Evolutionary conservation across 2,888 invertebrate species (phyloP), one percentile per base, ranked within the genome.

Genomic region (Chalcosyrphus nemorum): DNA sequence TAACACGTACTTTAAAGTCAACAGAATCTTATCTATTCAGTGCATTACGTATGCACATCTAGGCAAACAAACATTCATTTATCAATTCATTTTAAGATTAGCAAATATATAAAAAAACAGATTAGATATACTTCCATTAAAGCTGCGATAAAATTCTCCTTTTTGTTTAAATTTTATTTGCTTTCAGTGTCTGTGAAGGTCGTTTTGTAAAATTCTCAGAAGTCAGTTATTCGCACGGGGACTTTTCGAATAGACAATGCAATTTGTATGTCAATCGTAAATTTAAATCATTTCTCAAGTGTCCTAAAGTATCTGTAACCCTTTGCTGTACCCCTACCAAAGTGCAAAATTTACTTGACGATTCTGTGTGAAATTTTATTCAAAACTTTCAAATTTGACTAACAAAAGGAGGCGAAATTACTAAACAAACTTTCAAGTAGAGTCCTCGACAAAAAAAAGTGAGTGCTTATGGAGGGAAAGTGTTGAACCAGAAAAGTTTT

Each of bases 11-110:
- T 29, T 29, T 5, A 29, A 29, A 29, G 5, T 27, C 15, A 43
- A n/a, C n/a, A n/a, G n/a, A 54, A 54, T 5, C 38, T 17, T 50
- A 24, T 47, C 56, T 35, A 11, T 5, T 11, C 11, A 35, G 38
- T 57, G 70, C 47, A 45, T 47, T 70, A 54, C 47, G 47, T 70
- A 70, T 70, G 70, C 70, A 70, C 27, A 47, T 45, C n/a, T 24
- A 24, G 6, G 4, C 57, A 57, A 57, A 32, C 57, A 70, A 27
- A 47, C 15, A 27, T 50, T 50, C 35, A 47, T 50, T n/a, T 59
- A 71, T 59, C 71, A 71, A 50, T 70, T 57, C 38, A 27, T 59
- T 29, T 57, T 24, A 27, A 50, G 59, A 71, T 71, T 71, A 61
- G 38, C 50, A 24, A 50, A 15, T 38, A 43, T 2, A 56, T 13